Conservation (phyloP, 1,140 invertebrate genomes). For the Mylabris phalerata region DNA sequence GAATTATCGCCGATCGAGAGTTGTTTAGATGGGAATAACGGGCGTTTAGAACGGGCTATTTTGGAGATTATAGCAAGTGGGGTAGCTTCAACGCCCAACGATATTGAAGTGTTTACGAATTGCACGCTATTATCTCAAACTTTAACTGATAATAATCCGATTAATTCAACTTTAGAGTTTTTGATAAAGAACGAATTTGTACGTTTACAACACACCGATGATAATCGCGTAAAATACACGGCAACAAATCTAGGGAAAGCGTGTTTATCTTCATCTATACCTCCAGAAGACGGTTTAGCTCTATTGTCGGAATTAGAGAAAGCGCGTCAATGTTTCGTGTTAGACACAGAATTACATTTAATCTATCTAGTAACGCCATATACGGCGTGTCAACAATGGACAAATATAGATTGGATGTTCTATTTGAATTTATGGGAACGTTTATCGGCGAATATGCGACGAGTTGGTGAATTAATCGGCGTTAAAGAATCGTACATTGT, state of each 20-base stretch:
- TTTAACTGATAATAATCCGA: slow-evolving; percentile 24
- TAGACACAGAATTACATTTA: slow-evolving; percentile 92
- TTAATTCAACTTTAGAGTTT: slow-evolving; percentile 42
- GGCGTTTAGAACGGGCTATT: slow-evolving; percentile 59
- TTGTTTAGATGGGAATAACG: slow-evolving; percentile 62
- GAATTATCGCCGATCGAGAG: slow-evolving; percentile 71
- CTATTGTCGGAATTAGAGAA: slow-evolving; percentile 87
- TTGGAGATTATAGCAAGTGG: slow-evolving; percentile 84
- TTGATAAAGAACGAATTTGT: slow-evolving; percentile 54
- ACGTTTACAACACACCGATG: slow-evolving; percentile 43
- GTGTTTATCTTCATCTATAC: slow-evolving; percentile 85
- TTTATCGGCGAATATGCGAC: slow-evolving; percentile 68
- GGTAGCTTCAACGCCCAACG: slow-evolving; percentile 61
- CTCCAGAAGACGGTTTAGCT: slow-evolving; percentile 82
- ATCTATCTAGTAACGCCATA: slow-evolving; percentile 90
- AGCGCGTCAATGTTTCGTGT: slow-evolving; percentile 81
- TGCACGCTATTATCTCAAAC: slow-evolving; percentile 55
- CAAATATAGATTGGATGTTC: slow-evolving; percentile 81
- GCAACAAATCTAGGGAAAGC: slow-evolving; percentile 86
- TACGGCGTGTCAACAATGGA: slow-evolving; percentile 69
- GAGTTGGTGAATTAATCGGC: slow-evolving; percentile 86
- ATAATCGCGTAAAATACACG: slow-evolving; percentile 52
- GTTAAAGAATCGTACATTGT: slow-evolving; percentile 85
- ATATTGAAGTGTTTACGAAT: slow-evolving; percentile 71
- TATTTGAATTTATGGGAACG: slow-evolving; percentile 80